These are phyloP conservation scores for Anser cygnoides DNA, from an alignment of 2,113 vertebrate genomes.

Conservation along the genomic window DNA sequence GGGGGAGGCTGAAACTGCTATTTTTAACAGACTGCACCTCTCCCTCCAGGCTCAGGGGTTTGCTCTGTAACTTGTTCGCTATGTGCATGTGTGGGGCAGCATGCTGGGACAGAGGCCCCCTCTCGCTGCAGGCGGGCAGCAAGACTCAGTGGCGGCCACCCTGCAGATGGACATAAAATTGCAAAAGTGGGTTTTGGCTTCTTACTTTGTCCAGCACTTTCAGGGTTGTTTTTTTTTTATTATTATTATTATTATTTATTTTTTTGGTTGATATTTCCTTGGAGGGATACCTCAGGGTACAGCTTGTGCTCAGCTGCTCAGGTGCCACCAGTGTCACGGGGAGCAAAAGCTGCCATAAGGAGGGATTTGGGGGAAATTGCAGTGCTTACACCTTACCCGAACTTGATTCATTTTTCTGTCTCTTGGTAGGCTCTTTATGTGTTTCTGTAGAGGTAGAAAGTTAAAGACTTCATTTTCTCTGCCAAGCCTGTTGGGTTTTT, in stretches of 20 bases:
- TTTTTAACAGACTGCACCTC: constrained; percentile 46
- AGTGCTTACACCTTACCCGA: neutral
- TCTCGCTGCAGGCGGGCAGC: neutral
- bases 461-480: constrained; percentile 22
- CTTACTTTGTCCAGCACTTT: neutral
- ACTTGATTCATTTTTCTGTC: neutral
- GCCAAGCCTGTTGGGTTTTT: neutral
- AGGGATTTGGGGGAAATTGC: neutral
- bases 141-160: neutral
- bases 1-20: neutral
- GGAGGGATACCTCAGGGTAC: neutral
- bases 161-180: neutral
- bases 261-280: neutral
- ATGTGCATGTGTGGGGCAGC: neutral
- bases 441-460: neutral
- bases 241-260: neutral
- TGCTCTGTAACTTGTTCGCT: constrained; percentile 23
- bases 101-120: constrained; percentile 33
- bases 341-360: neutral
- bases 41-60: constrained; percentile 9
- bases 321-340: neutral
- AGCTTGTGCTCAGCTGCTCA: neutral
- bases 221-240: neutral
- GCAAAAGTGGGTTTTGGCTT: neutral
- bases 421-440: neutral